Conservation (phyloP, 2,888 invertebrate species). For the Lamellibrachia satsuma region DNA sequence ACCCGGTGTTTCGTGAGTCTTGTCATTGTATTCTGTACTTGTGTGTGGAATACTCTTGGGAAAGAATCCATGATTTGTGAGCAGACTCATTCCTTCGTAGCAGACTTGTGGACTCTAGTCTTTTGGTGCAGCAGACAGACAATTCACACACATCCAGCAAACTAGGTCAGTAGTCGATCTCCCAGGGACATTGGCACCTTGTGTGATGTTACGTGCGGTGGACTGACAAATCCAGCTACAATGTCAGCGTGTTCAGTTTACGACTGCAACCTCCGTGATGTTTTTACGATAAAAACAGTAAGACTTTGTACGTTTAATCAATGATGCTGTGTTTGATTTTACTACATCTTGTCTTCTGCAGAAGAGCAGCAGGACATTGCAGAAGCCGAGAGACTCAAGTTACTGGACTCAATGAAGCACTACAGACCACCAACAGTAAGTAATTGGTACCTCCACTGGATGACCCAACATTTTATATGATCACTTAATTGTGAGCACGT, state of each 20-base stretch:
- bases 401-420: slow-evolving; percentile 75
- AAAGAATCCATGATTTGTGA: too few species aligned
- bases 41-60: background rate
- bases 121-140: too few species aligned
- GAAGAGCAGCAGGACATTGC: slow-evolving; percentile 41
- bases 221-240: too few species aligned
- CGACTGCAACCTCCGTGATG: too few species aligned
- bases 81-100: too few species aligned
- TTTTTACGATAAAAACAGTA: too few species aligned
- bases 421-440: slow-evolving; percentile 77
- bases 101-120: too few species aligned
- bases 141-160: too few species aligned
- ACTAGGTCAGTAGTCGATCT: too few species aligned
- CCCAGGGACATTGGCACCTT: too few species aligned
- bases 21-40: background rate
- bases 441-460: background rate
- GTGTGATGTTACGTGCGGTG: too few species aligned
- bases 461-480: background rate
- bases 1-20: slow-evolving; percentile 72
- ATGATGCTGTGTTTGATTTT: background rate
- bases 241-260: too few species aligned
- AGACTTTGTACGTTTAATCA: background rate
- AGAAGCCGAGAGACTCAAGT: slow-evolving; percentile 66
- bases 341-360: background rate
- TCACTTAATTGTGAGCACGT: background rate